A percentile compares a stretch with the other conserved stretches of the same genome.
These are phyloP conservation scores for Beris chalybata DNA, from an alignment of 2,888 invertebrate genomes.

Conservation along the genomic window DNA sequence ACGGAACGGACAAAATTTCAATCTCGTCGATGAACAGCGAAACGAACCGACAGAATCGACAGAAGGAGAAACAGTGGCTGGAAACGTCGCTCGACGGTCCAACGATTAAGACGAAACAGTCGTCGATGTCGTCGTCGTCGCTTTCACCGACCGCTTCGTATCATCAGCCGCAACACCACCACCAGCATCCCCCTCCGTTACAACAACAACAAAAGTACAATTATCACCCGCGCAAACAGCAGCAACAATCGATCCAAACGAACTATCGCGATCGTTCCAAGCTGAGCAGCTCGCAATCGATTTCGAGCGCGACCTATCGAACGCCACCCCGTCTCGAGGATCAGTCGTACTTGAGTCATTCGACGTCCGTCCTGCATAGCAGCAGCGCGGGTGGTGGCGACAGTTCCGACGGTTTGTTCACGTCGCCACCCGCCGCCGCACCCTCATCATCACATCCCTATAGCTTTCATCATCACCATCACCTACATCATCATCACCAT, in stretches of 20 bases:
- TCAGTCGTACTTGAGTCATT: conserved; percentile 51
- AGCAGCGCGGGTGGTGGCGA: conserved; percentile 19
- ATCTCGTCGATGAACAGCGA: conserved; percentile 49
- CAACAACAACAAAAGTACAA: too few relatives aligned
- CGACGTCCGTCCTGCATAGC: conserved; percentile 52
- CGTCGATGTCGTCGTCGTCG: too few relatives aligned
- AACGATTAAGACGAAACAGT: conserved; percentile 40
- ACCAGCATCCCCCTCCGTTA: too few relatives aligned
- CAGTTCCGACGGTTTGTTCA: neutral
- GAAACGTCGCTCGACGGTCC: conserved; percentile 56
- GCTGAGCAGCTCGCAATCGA: neutral
- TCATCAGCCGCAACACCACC: too few relatives aligned
- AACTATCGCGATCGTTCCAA: too few relatives aligned
- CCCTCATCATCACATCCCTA: neutral
- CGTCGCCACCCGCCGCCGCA: too few relatives aligned
- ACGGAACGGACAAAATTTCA: conserved; percentile 49
- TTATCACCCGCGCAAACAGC: too few relatives aligned
- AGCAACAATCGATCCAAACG: too few relatives aligned
- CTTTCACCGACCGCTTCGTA: too few relatives aligned
- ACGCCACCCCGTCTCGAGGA: conserved; percentile 41
- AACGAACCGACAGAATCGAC: conserved; percentile 49
- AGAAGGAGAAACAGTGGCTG: conserved; percentile 54
- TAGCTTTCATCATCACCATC: neutral
- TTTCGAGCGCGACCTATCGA: neutral
- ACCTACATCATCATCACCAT: neutral